Conservation (phyloP, 1,140 invertebrate genomes). For the Lepidurus arcticus region DNA sequence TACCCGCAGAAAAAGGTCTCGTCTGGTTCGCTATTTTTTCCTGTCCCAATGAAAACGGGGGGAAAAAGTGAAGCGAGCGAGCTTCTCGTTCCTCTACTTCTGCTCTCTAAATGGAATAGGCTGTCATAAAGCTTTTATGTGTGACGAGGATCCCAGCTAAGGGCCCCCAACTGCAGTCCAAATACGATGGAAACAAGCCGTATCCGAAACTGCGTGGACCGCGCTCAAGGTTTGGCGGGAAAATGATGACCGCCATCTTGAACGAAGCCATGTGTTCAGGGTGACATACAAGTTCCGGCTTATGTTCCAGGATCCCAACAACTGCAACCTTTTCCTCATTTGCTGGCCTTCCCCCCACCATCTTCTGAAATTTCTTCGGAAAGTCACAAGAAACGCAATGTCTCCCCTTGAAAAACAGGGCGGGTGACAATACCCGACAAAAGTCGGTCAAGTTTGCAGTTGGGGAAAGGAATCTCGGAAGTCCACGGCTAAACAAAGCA, state of each 20-base stretch:
- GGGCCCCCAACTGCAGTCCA: constrained; percentile 5
- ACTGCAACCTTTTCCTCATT: background rate
- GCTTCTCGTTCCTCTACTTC: background rate
- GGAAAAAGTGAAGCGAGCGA: background rate
- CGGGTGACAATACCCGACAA: too few relatives aligned
- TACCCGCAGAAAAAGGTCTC: background rate
- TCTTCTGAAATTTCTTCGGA: background rate
- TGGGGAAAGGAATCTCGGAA: background rate
- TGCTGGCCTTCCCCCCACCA: background rate
- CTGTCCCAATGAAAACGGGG: background rate
- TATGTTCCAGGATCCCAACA: background rate
- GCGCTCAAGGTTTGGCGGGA: background rate
- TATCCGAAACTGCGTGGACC: constrained; percentile 7
- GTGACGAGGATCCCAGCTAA: background rate
- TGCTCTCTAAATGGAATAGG: constrained; percentile 19
- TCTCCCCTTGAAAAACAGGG: too few relatives aligned
- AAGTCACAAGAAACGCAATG: background rate
- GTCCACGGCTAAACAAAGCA: background rate
- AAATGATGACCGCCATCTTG: background rate
- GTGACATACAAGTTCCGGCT: background rate
- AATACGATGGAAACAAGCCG: constrained; percentile 8
- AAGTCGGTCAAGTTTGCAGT: too few relatives aligned
- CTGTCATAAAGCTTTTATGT: constrained; percentile 22
- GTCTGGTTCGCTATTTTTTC: background rate
- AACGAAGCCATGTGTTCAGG: constrained; percentile 10